These are phyloP conservation scores for Naso thynnoides DNA, from an alignment of 2,797 vertebrate genomes.

Conservation along the genomic window DNA sequence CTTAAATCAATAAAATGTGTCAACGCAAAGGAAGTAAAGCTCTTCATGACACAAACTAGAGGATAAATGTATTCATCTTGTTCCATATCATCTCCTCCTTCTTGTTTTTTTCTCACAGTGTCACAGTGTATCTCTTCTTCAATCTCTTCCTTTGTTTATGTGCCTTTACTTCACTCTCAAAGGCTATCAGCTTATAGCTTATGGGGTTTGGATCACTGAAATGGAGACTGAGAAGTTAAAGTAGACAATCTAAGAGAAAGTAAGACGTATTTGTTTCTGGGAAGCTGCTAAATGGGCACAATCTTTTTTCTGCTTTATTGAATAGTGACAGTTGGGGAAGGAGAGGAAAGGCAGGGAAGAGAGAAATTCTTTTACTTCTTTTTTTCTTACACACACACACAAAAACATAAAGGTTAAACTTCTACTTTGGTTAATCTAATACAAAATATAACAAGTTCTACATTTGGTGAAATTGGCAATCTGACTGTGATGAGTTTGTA, in stretches of 20 bases:
- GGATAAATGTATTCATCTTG: constrained; percentile 26
- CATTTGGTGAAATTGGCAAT: background rate
- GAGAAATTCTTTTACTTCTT: background rate
- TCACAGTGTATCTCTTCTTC: constrained; percentile 7
- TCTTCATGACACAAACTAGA: constrained; percentile 14
- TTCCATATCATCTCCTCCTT: constrained; percentile 19
- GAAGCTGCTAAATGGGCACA: constrained; percentile 16
- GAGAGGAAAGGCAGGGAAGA: no score
- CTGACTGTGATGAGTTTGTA: constrained; percentile 4
- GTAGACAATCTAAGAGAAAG: constrained; percentile 25
- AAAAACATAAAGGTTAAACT: no score
- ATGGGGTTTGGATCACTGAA: constrained; percentile 14
- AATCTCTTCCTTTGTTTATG: constrained; percentile 10
- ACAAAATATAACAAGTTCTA: background rate
- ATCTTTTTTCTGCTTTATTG: background rate
- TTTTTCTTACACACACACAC: background rate
- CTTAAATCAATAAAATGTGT: constrained; percentile 22
- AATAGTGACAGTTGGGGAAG: no score
- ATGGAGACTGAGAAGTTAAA: constrained; percentile 29
- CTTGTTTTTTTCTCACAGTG: constrained; percentile 1
- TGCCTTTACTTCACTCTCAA: background rate
- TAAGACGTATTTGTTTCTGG: constrained; percentile 24
- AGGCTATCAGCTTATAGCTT: constrained; percentile 16
- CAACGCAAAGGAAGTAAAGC: constrained; percentile 1
- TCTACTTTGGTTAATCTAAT: no score